Evolutionary conservation across 2,797 vertebrate species (phyloP).

Genomic region (Rhinella marina): DNA sequence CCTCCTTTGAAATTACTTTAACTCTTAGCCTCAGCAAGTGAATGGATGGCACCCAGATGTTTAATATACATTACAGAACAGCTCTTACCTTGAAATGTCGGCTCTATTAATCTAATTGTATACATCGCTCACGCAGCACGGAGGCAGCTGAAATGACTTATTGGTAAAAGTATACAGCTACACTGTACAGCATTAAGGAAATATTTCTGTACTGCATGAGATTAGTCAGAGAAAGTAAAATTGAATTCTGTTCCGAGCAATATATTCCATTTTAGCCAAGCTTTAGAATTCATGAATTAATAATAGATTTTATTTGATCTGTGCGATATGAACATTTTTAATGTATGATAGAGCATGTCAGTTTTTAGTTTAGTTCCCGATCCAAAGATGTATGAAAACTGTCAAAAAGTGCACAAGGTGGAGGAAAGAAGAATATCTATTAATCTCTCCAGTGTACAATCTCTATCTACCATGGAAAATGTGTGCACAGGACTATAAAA

Average conservation of each 20-base stretch:
- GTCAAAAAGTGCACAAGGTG: constrained; percentile 44
- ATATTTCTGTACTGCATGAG: background rate
- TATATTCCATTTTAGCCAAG: constrained; percentile 39
- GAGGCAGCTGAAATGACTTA: constrained; percentile 20
- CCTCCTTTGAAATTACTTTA: constrained; percentile 19
- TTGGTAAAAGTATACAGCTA: constrained; percentile 16
- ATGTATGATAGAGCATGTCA: constrained; percentile 46
- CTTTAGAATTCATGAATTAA: constrained; percentile 47
- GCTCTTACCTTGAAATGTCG: constrained; percentile 14
- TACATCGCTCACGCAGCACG: constrained; percentile 12
- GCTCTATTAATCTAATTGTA: constrained; percentile 31
- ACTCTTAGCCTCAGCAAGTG: constrained; percentile 25
- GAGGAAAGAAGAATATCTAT: constrained; percentile 28
- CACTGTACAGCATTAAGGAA: background rate
- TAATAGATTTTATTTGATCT: constrained; percentile 48
- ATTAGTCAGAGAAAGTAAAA: constrained; percentile 38
- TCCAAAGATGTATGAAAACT: constrained; percentile 40
- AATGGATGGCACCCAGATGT: constrained; percentile 27
- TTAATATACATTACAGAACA: constrained; percentile 23
- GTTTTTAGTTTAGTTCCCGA: constrained; percentile 34
- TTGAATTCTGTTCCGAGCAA: constrained; percentile 32
- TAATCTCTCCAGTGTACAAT: constrained; percentile 12
- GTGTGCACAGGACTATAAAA: constrained; percentile 32
- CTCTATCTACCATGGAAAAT: constrained; percentile 14
- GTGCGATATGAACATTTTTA: constrained; percentile 43